A percentile compares a stretch with the other conserved stretches of the same genome.
Evolutionary conservation across 2,797 vertebrate species (phyloP).

Genomic region (Pteronotus mesoamericanus): DNA sequence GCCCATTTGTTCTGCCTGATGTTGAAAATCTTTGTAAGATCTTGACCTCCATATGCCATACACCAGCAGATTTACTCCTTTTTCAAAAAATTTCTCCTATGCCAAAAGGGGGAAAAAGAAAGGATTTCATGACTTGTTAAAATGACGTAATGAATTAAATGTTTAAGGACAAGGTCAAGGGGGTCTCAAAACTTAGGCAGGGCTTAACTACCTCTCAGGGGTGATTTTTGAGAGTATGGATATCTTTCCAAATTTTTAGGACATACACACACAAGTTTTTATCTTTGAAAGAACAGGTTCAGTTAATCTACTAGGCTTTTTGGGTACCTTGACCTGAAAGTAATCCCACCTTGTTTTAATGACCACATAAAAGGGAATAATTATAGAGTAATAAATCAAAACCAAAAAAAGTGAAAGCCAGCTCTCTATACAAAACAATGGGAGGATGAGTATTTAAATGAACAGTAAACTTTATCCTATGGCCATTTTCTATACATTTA

Average conservation of each 20-base stretch:
- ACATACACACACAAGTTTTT: neutral
- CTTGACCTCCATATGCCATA: conserved; percentile 69
- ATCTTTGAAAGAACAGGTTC: conserved; percentile 42
- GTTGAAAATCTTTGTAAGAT: conserved; percentile 66
- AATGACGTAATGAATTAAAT: conserved; percentile 40
- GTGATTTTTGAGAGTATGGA: conserved; percentile 9
- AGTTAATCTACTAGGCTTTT: conserved; percentile 42
- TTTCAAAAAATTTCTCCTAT: conserved; percentile 35
- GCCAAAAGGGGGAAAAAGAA: conserved; percentile 31
- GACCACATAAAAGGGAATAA: conserved; percentile 60
- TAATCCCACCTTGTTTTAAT: conserved; percentile 75
- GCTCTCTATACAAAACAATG: conserved; percentile 36
- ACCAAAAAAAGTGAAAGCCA: conserved; percentile 39
- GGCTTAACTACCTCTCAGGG: conserved; percentile 25
- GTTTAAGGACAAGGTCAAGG: conserved; percentile 54
- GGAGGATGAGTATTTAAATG: conserved; percentile 51
- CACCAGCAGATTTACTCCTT: conserved; percentile 60
- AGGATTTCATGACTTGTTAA: conserved; percentile 39
- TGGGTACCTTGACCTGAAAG: conserved; percentile 61
- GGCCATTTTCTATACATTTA: neutral
- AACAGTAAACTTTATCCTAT: conserved; percentile 49
- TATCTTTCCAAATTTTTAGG: conserved; percentile 60
- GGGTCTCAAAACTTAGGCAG: neutral
- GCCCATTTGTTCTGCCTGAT: conserved; percentile 72
- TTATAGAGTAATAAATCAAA: conserved; percentile 41